Evolutionary conservation across 2,113 vertebrate genomes (phyloP).

Genomic region (Polypterus senegalus): DNA sequence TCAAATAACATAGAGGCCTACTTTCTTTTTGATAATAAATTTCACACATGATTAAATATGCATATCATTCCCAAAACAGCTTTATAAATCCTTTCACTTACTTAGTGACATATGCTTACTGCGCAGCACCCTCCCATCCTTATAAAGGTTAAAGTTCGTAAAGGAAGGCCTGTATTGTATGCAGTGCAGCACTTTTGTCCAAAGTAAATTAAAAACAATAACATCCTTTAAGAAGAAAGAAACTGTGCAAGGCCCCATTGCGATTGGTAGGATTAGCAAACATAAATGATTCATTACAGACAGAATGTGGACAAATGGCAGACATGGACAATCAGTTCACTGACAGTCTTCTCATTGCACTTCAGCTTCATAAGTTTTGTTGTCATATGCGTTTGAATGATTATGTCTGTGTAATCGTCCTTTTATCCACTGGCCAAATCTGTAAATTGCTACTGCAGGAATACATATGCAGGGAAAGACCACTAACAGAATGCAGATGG

Average conservation of each 20-base stretch:
- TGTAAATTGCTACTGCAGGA: slow-evolving; percentile 47
- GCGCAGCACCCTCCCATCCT: no score
- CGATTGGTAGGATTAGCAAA: background rate
- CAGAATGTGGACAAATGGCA: no score
- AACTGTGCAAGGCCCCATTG: background rate
- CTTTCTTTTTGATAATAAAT: no score
- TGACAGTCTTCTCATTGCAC: slow-evolving; percentile 13
- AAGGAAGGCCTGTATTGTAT: background rate
- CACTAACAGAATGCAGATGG: slow-evolving; percentile 49
- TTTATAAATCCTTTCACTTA: no score
- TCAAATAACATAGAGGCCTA: no score
- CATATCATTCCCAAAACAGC: no score
- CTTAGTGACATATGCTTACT: no score
- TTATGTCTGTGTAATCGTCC: slow-evolving; percentile 15
- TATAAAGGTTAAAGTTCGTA: no score
- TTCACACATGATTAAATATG: no score
- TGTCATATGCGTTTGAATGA: slow-evolving; percentile 17
- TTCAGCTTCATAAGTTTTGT: slow-evolving; percentile 20
- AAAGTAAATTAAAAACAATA: background rate
- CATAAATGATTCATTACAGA: background rate
- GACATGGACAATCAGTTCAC: no score
- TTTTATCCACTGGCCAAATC: slow-evolving; percentile 18
- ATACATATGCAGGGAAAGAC: slow-evolving; percentile 46
- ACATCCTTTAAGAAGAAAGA: background rate
- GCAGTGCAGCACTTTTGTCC: background rate